These are phyloP conservation scores for Urosaurus nigricauda DNA, from an alignment of 2,797 vertebrate species.

Conservation along the genomic window DNA sequence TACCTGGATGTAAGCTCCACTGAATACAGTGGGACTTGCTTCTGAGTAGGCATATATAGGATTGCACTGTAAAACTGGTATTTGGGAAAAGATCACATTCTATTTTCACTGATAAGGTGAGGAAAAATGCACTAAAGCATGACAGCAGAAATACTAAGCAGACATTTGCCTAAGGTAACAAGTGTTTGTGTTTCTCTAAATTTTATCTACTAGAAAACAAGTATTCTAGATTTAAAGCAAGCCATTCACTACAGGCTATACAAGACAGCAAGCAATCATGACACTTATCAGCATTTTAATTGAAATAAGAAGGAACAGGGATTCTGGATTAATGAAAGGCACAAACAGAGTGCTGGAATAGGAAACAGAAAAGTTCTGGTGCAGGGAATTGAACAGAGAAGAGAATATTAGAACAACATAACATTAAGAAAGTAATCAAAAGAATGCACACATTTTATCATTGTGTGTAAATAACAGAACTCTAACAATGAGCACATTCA, in stretches of 20 bases:
- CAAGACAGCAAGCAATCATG: constrained; percentile 28
- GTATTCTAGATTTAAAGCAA: constrained; percentile 48
- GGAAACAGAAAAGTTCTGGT: constrained; percentile 45
- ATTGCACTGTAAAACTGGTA: constrained; percentile 3
- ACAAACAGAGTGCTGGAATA: constrained; percentile 46
- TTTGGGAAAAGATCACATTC: constrained; percentile 6
- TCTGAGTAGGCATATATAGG: too few species aligned
- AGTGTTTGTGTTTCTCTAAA: constrained; percentile 64
- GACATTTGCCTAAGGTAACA: constrained; percentile 50
- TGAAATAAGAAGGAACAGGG: constrained; percentile 50
- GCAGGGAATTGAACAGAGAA: constrained; percentile 57
- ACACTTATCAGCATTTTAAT: constrained; percentile 43
- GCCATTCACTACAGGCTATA: constrained; percentile 40
- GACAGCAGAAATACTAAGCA: constrained; percentile 23
- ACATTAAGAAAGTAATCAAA: constrained; percentile 43
- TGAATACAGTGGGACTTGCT: too few species aligned
- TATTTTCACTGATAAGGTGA: not conserved
- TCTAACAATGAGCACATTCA: constrained; percentile 1
- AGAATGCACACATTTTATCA: constrained; percentile 49
- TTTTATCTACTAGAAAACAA: constrained; percentile 56
- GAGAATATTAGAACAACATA: constrained; percentile 48
- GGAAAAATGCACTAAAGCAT: not conserved
- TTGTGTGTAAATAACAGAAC: constrained; percentile 35
- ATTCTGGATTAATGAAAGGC: constrained; percentile 54
- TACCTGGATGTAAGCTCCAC: too few species aligned